phyloP scores from a whole-genome alignment of 1,140 invertebrate species.

The Drosophila littoralis region DNA sequence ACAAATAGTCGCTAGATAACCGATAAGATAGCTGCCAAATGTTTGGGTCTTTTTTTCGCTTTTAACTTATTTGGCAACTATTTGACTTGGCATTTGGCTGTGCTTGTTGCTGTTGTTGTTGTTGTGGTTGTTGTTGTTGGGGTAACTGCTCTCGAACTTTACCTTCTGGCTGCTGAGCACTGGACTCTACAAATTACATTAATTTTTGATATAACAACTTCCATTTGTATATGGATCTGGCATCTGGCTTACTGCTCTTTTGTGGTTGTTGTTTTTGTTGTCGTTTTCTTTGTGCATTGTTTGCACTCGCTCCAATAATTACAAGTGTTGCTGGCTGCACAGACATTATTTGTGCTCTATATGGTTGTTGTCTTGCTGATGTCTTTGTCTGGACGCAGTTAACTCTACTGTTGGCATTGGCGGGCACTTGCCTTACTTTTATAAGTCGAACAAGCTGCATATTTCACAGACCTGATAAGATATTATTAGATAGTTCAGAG shows the following conservation, averaged over 20 bases:
- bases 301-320: slow-evolving; percentile 54
- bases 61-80: slow-evolving; percentile 63
- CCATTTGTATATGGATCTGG: background rate
- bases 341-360: slow-evolving; percentile 49
- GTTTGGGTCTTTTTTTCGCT: background rate
- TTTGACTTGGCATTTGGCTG: slow-evolving; percentile 51
- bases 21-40: slow-evolving; percentile 64
- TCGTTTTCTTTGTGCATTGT: slow-evolving; percentile 19
- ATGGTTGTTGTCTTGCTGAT: background rate
- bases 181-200: slow-evolving; percentile 19
- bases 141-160: background rate
- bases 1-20: slow-evolving; percentile 21
- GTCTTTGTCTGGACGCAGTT: slow-evolving; percentile 24
- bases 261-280: slow-evolving; percentile 12
- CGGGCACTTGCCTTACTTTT: slow-evolving; percentile 53
- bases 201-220: slow-evolving; percentile 7
- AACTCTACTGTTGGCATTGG: slow-evolving; percentile 43
- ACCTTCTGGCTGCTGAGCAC: background rate
- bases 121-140: background rate
- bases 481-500: slow-evolving; percentile 52
- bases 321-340: slow-evolving; percentile 57
- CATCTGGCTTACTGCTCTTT: slow-evolving; percentile 17
- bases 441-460: slow-evolving; percentile 41
- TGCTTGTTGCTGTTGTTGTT: slow-evolving; percentile 2
- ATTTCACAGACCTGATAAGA: slow-evolving; percentile 52